Conservation (phyloP, 2,113 vertebrate genomes). For the Chaetura pelagica region DNA sequence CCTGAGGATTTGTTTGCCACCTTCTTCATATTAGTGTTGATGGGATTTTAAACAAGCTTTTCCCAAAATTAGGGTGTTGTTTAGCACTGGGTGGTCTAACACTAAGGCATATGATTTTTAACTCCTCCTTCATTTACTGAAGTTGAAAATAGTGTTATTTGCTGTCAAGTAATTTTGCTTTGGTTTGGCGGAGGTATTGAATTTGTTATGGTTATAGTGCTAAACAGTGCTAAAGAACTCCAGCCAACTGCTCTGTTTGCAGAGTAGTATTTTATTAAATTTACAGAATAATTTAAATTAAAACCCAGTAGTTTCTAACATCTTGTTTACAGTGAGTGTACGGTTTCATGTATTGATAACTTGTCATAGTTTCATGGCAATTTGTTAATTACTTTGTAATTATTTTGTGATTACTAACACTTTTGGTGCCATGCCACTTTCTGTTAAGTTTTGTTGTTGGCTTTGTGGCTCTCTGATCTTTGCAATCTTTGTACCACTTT, state of each 20-base stretch:
- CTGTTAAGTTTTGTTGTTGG: conserved; percentile 8
- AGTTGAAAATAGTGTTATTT: not conserved
- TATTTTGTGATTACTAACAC: conserved; percentile 22
- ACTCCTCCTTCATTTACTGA: not conserved
- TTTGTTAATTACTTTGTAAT: conserved; percentile 63
- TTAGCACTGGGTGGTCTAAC: conserved; percentile 37
- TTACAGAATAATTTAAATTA: conserved; percentile 55
- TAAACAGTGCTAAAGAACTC: not conserved
- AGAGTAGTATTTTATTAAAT: conserved; percentile 53
- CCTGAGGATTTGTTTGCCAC: not conserved
- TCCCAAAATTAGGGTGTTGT: not conserved
- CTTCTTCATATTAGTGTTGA: not conserved
- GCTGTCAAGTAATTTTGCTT: not conserved
- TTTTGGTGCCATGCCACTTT: conserved; percentile 43
- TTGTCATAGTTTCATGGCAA: conserved; percentile 56
- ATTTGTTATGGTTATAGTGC: conserved; percentile 21
- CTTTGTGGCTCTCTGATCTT: conserved; percentile 22
- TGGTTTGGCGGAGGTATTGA: not conserved
- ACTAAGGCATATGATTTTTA: not conserved
- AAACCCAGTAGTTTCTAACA: conserved; percentile 37
- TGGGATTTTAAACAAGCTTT: not conserved
- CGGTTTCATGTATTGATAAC: conserved; percentile 50
- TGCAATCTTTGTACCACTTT: not conserved
- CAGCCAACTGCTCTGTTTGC: conserved; percentile 14
- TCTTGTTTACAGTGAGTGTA: conserved; percentile 18